Evolutionary conservation across 2,797 vertebrate genomes (phyloP).

Genomic region (Tolypeutes matacus): DNA sequence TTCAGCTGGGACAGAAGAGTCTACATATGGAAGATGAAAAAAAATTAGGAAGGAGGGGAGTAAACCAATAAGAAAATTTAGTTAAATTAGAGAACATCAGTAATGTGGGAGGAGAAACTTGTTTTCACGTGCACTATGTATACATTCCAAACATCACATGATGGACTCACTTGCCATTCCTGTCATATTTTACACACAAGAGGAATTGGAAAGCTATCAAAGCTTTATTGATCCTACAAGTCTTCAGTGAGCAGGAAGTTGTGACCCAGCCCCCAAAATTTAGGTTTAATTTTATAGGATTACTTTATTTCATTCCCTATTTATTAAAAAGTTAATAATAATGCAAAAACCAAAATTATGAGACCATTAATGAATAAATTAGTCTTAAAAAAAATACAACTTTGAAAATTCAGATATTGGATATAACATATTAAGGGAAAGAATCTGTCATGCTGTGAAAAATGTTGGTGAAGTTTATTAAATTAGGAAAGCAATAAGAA

Average conservation of each 20-base stretch:
- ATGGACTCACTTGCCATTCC: background rate
- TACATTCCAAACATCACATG: background rate
- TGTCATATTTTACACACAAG: background rate
- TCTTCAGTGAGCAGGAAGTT: background rate
- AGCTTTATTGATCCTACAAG: background rate
- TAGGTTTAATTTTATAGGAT: background rate
- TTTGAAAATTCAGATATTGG: background rate
- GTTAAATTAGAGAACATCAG: background rate
- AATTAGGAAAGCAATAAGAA: background rate
- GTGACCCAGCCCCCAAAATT: background rate
- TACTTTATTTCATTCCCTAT: background rate
- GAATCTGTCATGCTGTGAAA: background rate
- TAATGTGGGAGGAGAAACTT: background rate
- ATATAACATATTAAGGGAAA: background rate
- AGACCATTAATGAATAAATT: background rate
- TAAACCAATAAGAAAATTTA: background rate
- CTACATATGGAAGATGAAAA: background rate
- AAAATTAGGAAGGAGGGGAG: background rate
- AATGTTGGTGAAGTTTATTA: background rate
- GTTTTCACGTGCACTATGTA: background rate
- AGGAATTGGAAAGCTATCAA: background rate
- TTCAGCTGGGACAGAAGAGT: rapidly evolving
- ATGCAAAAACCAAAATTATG: background rate
- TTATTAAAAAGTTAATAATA: background rate
- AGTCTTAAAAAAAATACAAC: background rate